Base-by-base conservation (phyloP, 2,113 vertebrate species). In the Nycticryphes semicollaris region DNA sequence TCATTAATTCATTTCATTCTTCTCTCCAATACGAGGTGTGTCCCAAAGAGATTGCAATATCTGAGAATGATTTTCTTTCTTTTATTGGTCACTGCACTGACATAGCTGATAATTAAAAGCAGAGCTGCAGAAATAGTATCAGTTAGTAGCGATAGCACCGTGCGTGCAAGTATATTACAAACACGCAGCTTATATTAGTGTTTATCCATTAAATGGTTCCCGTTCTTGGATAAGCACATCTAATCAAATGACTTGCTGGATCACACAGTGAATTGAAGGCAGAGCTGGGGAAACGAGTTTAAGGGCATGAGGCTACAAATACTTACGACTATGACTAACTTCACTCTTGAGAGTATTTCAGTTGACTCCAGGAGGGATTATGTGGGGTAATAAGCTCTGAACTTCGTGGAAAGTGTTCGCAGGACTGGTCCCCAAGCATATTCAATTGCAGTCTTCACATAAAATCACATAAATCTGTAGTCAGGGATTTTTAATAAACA, bases 381-480 rank as follows among this genome's bases (percentile, higher is more conserved):
- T 53, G 74, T 48, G 89, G 86, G 67, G 94, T 92, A 94, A 89
- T 97, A 93, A 96, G 51, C 66, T 87, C 73, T 84, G 80, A 94
- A 94, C 90, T 92, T 91, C 92, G 75, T 35, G 66, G 45, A 33
- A 72, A 84, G 20, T 47, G 53, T 92, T 92, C 23, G 1, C 59
- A 82, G 90, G 69, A 43, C 77, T 76, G 57, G 66, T 82, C 86
- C 74, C 74, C 37, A 53, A 75, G 86, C 80, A 53, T 76, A 78
- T 86, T 92, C 79, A 78, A 12, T 84, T 78, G 60, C 77, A 67
- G 50, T 43, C 73, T 95, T 95, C 84, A 81, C 84, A 96, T 97
- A 95, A 97, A 95, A 31, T 84, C 93, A 95, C 84, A 91, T 84
- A 94, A 93, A 94, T 96, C 69, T 74, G 86, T 51, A 93, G 63